Percentiles rank a stretch among this genome's conserved stretches.
phyloP scores from a whole-genome alignment of 2,113 vertebrate species.

The Loxodonta africana region DNA sequence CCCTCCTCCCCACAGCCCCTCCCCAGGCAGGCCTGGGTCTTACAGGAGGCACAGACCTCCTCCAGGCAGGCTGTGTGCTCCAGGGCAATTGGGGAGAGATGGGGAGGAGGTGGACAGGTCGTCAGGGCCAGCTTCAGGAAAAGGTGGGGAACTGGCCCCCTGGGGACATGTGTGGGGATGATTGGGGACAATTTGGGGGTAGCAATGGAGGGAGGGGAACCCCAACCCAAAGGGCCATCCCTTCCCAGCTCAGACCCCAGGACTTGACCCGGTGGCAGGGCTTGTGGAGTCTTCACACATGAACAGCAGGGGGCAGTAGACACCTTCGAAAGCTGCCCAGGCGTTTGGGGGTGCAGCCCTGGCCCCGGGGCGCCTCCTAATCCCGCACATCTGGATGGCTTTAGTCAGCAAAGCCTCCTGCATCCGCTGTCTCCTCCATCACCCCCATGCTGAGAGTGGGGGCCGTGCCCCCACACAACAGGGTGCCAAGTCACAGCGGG shows the following conservation, averaged over 20 bases:
- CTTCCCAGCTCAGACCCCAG: fast-evolving
- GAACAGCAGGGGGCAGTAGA: slow-evolving; percentile 80
- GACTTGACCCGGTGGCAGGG: fast-evolving
- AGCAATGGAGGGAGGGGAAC: neutral
- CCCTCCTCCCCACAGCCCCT: fast-evolving
- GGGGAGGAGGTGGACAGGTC: neutral
- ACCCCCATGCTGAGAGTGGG: neutral
- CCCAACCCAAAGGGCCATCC: neutral
- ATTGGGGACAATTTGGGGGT: fast-evolving
- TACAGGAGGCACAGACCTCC: neutral
- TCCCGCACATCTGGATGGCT: slow-evolving; percentile 64
- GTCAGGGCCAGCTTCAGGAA: fast-evolving
- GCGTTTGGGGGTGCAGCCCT: slow-evolving; percentile 48
- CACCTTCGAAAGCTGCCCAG: neutral
- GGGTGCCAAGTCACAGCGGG: slow-evolving; percentile 61
- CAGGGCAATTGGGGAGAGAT: neutral
- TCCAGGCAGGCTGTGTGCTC: neutral
- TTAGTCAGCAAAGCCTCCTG: neutral
- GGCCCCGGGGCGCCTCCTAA: slow-evolving; percentile 18
- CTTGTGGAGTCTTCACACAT: fast-evolving
- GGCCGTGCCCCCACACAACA: neutral
- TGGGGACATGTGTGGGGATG: neutral
- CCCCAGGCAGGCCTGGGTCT: neutral
- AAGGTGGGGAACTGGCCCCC: no score
- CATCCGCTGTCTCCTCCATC: neutral